Conservation (phyloP, 2,113 vertebrate genomes). For the Budorcas taxicolor region DNA sequence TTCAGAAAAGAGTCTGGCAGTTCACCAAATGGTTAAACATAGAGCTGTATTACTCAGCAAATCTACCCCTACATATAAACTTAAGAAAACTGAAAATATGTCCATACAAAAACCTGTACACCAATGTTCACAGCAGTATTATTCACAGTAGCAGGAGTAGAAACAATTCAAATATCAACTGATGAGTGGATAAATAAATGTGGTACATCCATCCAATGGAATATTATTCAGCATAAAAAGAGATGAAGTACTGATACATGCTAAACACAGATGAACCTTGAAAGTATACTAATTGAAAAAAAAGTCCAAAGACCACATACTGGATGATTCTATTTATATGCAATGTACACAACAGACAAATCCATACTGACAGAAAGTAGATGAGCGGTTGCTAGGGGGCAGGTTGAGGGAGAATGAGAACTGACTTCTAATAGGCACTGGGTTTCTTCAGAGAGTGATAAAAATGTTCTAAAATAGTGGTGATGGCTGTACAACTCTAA, state of each 20-base stretch:
- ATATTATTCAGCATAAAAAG: neutral
- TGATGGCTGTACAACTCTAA: neutral
- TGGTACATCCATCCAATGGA: neutral
- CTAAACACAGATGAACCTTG: neutral
- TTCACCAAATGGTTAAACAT: neutral
- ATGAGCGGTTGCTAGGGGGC: neutral
- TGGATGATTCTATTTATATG: neutral
- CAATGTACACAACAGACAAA: neutral
- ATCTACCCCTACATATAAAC: neutral
- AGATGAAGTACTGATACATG: neutral
- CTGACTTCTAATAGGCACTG: neutral
- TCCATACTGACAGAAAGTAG: neutral
- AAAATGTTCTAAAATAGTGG: neutral
- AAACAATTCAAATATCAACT: neutral
- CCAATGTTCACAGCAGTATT: neutral
- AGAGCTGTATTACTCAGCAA: neutral
- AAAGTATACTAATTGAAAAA: constrained; percentile 28
- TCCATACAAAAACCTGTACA: neutral
- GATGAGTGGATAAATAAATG: neutral
- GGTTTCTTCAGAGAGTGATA: neutral
- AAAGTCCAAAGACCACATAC: neutral
- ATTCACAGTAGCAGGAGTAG: neutral
- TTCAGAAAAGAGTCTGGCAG: neutral
- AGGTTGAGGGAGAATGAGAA: neutral
- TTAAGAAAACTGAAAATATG: neutral